Evolutionary conservation across 2,888 invertebrate species (phyloP).

Genomic region (Chrysolina haemoptera): DNA sequence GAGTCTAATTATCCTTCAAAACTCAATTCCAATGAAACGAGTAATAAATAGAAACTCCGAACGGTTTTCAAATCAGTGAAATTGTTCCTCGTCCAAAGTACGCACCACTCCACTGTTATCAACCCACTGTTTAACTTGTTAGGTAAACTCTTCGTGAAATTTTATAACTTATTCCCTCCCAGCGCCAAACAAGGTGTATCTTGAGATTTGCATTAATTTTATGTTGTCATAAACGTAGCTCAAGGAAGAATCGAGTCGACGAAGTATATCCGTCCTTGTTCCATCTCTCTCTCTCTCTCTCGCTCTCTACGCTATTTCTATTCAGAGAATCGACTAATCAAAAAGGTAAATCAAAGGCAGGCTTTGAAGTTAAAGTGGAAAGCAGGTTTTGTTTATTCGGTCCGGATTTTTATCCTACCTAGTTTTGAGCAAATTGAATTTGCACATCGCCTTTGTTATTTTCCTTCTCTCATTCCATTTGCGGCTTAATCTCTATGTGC

Average conservation of each 20-base stretch:
- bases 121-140: constrained; percentile 41
- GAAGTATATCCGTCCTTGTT: background rate
- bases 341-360: constrained; percentile 67
- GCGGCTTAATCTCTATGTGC: constrained; percentile 59
- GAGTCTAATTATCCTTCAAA: no score
- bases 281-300: constrained; percentile 40
- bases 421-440: constrained; percentile 66
- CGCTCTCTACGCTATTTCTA: constrained; percentile 45
- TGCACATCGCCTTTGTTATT: constrained; percentile 64
- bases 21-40: no score
- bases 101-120: constrained; percentile 13
- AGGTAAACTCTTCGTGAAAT: constrained; percentile 64
- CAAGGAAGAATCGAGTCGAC: constrained; percentile 53
- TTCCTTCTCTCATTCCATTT: constrained; percentile 60
- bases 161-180: constrained; percentile 66
- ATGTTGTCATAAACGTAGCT: constrained; percentile 69
- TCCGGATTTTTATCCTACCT: constrained; percentile 65
- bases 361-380: constrained; percentile 61
- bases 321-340: constrained; percentile 63
- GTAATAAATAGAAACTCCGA: background rate
- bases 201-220: constrained; percentile 71
- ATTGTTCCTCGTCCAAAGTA: background rate
- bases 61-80: constrained; percentile 4
- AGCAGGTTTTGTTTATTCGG: constrained; percentile 65
- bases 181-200: constrained; percentile 68